Conservation (phyloP, 2,797 vertebrate genomes). For the Staurois parvus region DNA sequence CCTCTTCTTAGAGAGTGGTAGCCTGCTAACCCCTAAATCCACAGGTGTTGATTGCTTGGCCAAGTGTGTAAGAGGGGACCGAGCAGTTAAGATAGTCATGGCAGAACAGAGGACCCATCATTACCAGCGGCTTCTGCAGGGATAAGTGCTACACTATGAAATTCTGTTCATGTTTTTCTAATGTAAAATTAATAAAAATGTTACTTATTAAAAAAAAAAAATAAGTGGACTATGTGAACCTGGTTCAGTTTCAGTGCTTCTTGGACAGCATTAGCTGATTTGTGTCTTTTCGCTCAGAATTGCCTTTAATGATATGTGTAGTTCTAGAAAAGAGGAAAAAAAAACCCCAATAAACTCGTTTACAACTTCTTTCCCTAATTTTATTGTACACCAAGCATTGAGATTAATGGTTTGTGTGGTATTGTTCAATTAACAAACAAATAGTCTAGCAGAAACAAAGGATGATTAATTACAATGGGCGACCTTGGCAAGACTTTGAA, state of each 20-base stretch:
- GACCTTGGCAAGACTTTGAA: constrained; percentile 35
- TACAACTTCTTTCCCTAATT: background rate
- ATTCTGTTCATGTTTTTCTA: too few species aligned
- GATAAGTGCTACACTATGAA: too few species aligned
- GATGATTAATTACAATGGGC: constrained; percentile 54
- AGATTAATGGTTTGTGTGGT: constrained; percentile 50
- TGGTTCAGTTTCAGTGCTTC: background rate
- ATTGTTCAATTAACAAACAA: constrained; percentile 58
- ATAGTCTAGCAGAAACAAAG: constrained; percentile 39
- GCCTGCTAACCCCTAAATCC: too few species aligned
- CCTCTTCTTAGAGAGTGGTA: too few species aligned
- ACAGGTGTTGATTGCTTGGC: too few species aligned
- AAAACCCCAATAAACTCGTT: constrained; percentile 30
- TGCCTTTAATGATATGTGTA: background rate
- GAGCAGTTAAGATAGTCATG: too few species aligned
- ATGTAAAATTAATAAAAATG: too few species aligned
- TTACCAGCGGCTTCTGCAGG: too few species aligned
- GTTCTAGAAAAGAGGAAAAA: background rate
- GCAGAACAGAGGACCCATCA: too few species aligned
- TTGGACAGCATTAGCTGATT: background rate
- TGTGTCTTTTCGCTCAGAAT: background rate
- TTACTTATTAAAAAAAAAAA: too few species aligned
- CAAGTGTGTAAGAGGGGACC: too few species aligned
- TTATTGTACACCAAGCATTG: constrained; percentile 22
- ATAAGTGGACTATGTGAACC: too few species aligned